Evolutionary conservation across 2,113 vertebrate genomes (phyloP), one percentile per base, ranked within the genome.

Genomic region (Anoplopoma fimbria): DNA sequence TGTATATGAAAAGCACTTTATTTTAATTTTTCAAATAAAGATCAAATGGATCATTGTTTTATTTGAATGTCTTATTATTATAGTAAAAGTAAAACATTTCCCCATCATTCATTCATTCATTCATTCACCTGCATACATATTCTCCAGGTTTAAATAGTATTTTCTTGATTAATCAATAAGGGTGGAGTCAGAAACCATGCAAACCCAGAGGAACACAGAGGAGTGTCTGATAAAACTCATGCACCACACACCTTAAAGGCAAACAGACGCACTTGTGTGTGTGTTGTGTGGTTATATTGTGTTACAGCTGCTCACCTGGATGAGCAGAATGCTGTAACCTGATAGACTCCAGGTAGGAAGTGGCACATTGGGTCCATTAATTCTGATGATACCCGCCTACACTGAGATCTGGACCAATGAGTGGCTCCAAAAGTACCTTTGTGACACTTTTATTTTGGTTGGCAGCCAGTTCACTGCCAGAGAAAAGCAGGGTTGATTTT

Each of bases 1-100:
- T 94, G 93, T 94, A 95, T 86, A 95, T 95, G 95, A 94, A 95
- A 95, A 94, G 93, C 95, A 96, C 94, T 95, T 95, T 95, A 95
- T 95, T 95, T 95, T 94, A 92, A 94, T 94, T 95, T 95, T 95
- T 93, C 92, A 94, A 93, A 95, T 93, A 95, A 95, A 95, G 90
- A 91, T 77, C 31, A 91, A 94, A 94, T 91, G 77, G 91, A 92
- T 88, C 78, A 79, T 90, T 86, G 86, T 87, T 75, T 79, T 82
- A 84, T 80, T 85, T 77, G 31, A 69, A 67, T 15, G 58, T 9
- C 15, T 77, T 38, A 0, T 81, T 36, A 82, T 75, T 84, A 64
- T 33, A 60, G 36, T 4, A 21, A n/a, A n/a, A 21, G 6, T 38
- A 4, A 49, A 65, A 53, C 2, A 19, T n/a, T 49, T 8, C 29